phyloP scores from a whole-genome alignment of 2,113 vertebrate genomes.

The Platysternon megacephalum region DNA sequence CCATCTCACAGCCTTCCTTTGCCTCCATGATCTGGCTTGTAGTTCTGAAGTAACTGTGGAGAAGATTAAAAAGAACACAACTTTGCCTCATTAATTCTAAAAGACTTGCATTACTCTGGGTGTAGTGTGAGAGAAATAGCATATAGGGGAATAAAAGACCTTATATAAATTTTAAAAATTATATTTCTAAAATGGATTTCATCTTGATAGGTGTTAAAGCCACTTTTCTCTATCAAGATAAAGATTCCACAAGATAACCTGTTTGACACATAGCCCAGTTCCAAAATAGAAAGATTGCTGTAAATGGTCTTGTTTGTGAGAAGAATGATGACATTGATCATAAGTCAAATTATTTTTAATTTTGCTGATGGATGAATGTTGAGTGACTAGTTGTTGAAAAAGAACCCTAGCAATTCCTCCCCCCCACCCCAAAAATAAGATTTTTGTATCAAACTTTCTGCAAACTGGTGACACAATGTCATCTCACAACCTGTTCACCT shows the following conservation, averaged over 20 bases:
- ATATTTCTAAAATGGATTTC: background rate
- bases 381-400: background rate
- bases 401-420: background rate
- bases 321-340: background rate
- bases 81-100: slow-evolving; percentile 12
- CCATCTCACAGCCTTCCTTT: background rate
- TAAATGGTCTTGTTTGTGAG: background rate
- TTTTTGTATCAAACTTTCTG: background rate
- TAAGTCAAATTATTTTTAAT: slow-evolving; percentile 12
- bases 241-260: slow-evolving; percentile 11
- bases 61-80: background rate
- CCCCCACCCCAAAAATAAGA: no score
- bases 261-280: slow-evolving; percentile 1
- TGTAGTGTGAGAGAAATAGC: background rate
- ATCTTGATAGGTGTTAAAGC: background rate
- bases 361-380: slow-evolving; percentile 7
- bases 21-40: background rate
- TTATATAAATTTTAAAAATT: background rate
- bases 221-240: background rate
- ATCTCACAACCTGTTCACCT: background rate
- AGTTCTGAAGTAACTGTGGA: background rate
- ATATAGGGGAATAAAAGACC: background rate
- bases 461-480: background rate
- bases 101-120: fast-evolving
- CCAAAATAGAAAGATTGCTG: background rate